Percentiles rank a stretch among this genome's conserved stretches.
Conservation (phyloP, 2,797 vertebrate genomes). For the Phataginus tricuspis region DNA sequence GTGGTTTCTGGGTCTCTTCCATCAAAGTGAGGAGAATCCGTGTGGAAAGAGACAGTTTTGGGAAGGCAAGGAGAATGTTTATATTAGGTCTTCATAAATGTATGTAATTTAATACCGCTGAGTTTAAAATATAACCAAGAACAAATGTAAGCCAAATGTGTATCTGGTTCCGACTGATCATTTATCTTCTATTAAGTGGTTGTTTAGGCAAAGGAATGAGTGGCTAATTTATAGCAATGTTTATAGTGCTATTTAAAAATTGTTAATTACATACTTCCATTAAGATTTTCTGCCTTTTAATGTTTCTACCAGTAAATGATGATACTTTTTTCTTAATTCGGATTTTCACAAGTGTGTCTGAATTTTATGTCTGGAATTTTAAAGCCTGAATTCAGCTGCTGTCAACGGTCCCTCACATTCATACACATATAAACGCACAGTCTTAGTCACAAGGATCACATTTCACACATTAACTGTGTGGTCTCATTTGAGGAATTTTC, state of each 20-base stretch:
- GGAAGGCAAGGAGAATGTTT: background rate
- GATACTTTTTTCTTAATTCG: background rate
- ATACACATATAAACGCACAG: background rate
- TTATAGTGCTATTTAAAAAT: background rate
- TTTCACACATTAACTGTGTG: background rate
- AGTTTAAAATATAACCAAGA: background rate
- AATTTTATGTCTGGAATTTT: background rate
- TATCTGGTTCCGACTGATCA: background rate
- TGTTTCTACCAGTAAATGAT: background rate
- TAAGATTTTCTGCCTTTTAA: background rate
- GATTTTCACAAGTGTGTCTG: background rate
- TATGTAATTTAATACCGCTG: background rate
- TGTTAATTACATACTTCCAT: background rate
- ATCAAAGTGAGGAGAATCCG: background rate
- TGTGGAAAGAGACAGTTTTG: background rate
- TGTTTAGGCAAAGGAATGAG: background rate
- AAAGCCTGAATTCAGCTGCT: background rate
- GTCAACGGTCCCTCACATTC: background rate
- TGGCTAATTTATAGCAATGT: background rate
- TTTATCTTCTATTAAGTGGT: slow-evolving; percentile 22
- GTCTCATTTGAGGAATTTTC: background rate
- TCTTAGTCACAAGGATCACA: background rate
- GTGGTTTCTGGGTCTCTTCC: background rate
- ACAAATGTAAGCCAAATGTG: background rate
- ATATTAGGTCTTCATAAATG: background rate